These are phyloP conservation scores for Periophthalmodon schlosseri DNA, from an alignment of 2,113 vertebrate genomes.

Conservation along the genomic window DNA sequence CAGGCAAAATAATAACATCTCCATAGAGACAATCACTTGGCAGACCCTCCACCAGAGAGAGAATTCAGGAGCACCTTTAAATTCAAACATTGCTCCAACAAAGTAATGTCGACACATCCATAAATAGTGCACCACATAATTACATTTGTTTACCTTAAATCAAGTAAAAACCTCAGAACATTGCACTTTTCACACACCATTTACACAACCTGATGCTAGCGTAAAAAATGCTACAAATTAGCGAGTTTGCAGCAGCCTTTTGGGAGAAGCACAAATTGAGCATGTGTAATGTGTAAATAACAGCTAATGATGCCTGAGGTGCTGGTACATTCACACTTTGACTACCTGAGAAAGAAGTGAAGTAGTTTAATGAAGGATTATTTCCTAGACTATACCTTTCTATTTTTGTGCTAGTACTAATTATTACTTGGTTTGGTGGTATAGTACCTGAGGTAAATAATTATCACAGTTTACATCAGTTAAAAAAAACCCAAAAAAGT, in stretches of 20 bases:
- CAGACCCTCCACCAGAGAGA: no score
- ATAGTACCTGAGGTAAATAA: no score
- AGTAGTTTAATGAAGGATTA: neutral
- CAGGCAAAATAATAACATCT: no score
- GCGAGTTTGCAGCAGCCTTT: neutral
- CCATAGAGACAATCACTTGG: no score
- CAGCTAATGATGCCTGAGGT: neutral
- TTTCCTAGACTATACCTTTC: neutral
- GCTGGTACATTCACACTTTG: neutral
- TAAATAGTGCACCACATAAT: neutral
- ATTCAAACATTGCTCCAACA: neutral
- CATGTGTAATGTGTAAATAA: conserved; percentile 10
- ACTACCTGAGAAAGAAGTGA: neutral
- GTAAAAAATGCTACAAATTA: neutral
- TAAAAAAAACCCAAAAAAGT: no score
- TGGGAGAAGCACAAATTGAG: conserved; percentile 2
- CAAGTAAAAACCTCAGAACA: neutral
- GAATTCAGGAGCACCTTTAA: neutral
- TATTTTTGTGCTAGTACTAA: no score
- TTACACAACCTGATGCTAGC: neutral
- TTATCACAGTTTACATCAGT: no score
- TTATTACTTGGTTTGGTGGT: no score
- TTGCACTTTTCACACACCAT: neutral
- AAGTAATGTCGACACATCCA: neutral
- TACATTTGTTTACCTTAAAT: neutral